phyloP scores from a whole-genome alignment of 30 jellyfish, hydroid and myxozoan genomes.

The Aurelia aurita complex sp. Pacific region DNA sequence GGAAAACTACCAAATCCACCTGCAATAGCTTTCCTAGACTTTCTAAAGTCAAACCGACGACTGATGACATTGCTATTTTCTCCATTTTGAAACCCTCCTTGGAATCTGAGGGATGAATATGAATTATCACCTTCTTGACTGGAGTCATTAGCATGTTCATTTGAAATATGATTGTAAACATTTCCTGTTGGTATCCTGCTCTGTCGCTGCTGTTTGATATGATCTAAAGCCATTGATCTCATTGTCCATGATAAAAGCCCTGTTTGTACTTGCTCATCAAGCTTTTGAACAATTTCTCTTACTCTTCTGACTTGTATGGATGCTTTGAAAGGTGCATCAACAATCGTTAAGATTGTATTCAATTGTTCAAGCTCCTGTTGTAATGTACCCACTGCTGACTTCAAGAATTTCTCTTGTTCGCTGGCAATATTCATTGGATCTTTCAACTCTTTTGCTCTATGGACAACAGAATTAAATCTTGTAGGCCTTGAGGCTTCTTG shows the following conservation, averaged over 20 bases:
- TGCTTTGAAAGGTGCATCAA: constrained; percentile 97
- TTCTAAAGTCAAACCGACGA: constrained; percentile 37
- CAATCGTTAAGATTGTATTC: constrained; percentile 75
- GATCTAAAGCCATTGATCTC: constrained; percentile 60
- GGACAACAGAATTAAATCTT: constrained; percentile 35
- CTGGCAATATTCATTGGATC: constrained; percentile 25
- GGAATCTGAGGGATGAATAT: not conserved
- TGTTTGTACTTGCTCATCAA: constrained; percentile 81
- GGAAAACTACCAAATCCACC: not conserved
- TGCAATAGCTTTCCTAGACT: constrained; percentile 51
- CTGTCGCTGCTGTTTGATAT: constrained; percentile 11
- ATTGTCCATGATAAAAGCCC: constrained; percentile 93
- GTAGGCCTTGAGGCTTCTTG: constrained; percentile 87
- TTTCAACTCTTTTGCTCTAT: constrained; percentile 4
- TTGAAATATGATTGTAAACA: constrained; percentile 8
- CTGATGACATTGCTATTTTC: constrained; percentile 13
- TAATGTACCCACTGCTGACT: constrained; percentile 71
- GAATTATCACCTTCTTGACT: not conserved
- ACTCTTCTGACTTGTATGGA: constrained; percentile 88
- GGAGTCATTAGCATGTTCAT: not conserved
- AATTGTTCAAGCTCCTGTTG: constrained; percentile 90
- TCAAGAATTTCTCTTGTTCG: constrained; percentile 82
- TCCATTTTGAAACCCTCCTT: not conserved
- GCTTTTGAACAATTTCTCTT: constrained; percentile 73
- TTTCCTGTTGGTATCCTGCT: not conserved